These are phyloP conservation scores for Acanthornis magna DNA, from an alignment of 2,797 vertebrate genomes.

Conservation along the genomic window DNA sequence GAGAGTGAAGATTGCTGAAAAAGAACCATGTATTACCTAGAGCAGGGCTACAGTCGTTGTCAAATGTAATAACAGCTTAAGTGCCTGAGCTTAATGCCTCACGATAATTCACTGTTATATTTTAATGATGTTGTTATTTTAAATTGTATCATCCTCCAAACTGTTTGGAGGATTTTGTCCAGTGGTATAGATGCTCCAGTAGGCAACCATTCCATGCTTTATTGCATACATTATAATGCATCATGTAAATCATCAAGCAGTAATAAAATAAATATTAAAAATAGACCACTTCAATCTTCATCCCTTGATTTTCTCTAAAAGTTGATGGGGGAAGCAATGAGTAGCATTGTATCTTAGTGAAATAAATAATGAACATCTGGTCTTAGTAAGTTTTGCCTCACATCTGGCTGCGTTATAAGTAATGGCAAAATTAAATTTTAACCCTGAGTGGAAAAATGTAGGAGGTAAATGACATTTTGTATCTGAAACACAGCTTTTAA, in stretches of 20 bases:
- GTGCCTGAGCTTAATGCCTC: conserved; percentile 45
- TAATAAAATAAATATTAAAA: conserved; percentile 16
- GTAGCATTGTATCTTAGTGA: background rate
- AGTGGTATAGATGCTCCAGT: conserved; percentile 13
- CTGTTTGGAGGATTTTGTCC: background rate
- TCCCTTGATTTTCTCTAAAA: background rate
- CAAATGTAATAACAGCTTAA: conserved; percentile 49
- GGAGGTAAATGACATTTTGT: background rate
- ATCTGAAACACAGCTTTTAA: background rate
- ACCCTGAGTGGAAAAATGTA: background rate
- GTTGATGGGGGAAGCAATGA: background rate
- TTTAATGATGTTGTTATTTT: background rate
- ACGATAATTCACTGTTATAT: background rate
- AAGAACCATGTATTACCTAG: background rate
- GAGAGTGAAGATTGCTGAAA: conserved; percentile 53
- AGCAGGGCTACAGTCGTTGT: background rate
- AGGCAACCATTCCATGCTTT: conserved; percentile 61
- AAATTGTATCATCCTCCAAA: conserved; percentile 13
- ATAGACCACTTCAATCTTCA: background rate
- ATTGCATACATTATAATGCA: conserved; percentile 52
- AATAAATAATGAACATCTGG: background rate
- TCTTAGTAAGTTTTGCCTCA: background rate
- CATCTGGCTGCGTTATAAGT: background rate
- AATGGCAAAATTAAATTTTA: background rate
- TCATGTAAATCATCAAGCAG: conserved; percentile 39